phyloP scores from a whole-genome alignment of 1,140 invertebrate species.

The Pseudobourletiella spinata region DNA sequence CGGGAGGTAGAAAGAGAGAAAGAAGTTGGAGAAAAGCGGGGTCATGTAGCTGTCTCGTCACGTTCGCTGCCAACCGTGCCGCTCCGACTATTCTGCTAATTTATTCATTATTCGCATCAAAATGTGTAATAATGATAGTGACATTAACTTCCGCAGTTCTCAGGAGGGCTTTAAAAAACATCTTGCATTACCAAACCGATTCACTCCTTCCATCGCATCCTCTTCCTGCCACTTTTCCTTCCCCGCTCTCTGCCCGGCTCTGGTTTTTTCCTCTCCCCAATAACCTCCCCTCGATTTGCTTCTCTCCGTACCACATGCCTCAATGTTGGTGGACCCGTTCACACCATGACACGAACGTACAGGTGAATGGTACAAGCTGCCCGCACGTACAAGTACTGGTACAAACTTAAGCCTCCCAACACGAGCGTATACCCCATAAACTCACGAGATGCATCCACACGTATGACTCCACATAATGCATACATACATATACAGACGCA shows the following conservation, averaged over 20 bases:
- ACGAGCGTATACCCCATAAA: no score
- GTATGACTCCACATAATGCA: no score
- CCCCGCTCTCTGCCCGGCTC: conserved; percentile 5
- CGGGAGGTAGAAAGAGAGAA: background rate
- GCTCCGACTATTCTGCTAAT: conserved; percentile 33
- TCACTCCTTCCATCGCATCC: conserved; percentile 27
- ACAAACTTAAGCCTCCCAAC: no score
- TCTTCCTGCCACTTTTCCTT: conserved; percentile 6
- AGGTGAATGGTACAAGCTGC: no score
- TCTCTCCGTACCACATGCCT: no score
- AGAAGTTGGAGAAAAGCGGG: background rate
- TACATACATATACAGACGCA: no score
- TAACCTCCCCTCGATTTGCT: background rate
- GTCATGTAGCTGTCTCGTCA: conserved; percentile 34
- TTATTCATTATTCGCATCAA: conserved; percentile 38
- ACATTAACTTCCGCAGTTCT: conserved; percentile 35
- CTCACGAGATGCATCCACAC: no score
- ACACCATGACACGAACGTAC: background rate
- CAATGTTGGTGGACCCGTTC: no score
- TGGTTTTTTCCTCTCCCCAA: conserved; percentile 1
- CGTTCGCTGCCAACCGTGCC: conserved; percentile 26
- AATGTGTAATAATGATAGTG: conserved; percentile 38
- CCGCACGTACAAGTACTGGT: no score
- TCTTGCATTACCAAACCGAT: conserved; percentile 34
- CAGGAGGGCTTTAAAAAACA: conserved; percentile 35